Evolutionary conservation across 2,797 vertebrate species (phyloP), one percentile per base, ranked within the genome.

Genomic region (Peromyscus eremicus): DNA sequence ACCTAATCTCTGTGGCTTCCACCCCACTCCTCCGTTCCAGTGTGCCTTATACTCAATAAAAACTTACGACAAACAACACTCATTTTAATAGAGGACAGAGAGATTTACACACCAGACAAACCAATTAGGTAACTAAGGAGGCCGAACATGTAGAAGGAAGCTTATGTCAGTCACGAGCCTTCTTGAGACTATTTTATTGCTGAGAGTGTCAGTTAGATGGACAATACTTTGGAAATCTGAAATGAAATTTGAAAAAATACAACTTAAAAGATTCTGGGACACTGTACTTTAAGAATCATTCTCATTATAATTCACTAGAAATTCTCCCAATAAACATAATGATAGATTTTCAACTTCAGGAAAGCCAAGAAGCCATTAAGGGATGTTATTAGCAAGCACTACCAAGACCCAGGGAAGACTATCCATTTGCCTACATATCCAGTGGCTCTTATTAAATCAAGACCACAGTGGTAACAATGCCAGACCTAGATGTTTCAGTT

Each of bases 401-500:
- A 92, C n/a, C 81, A 60, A 86, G 37, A 57, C 82, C 46, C 1
- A 91, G 6, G 62, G 68, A 92, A 94, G 13, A 93, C 80, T 96
- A 87, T 66, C 95, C 37, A 92, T 88, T 97, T 83, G 37, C 64
- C 94, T 96, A 66, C 75, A 16, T 95, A 94, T 95, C 96, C 64
- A 91, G 83, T 96, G 91, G 97, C 70, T 81, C 83, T 96, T 93
- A 97, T 40, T 97, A 96, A 97, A 97, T 97, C 55, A 98, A 85
- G 93, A 97, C 91, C 94, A 97, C 37, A 64, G 97, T 91, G 71
- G 68, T 96, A 98, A 97, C 94, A 97, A 89, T 84, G 77, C 85
- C 91, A 98, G 98, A 97, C 96, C 97, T 97, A 98, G 93, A 98
- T 98, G 98, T 95, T 98, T 98, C 97, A 97, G 82, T 98, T 97